Conservation (phyloP, 2,888 invertebrate genomes). For the Ceraclea dissimilis region DNA sequence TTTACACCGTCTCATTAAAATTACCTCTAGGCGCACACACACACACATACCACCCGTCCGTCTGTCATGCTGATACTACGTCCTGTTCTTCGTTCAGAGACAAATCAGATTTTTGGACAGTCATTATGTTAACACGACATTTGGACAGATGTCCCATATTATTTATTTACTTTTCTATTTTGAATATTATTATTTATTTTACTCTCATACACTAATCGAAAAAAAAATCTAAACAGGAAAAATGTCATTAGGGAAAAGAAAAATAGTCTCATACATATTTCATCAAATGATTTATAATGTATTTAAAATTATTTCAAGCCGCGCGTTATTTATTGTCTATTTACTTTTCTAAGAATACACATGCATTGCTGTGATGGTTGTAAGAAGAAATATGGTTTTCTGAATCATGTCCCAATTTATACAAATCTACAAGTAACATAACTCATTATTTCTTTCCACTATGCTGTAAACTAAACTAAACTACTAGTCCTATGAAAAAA, state of each 20-base stretch:
- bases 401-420: no score
- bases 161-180: neutral
- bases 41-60: constrained; percentile 5
- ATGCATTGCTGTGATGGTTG: no score
- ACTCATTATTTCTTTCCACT: no score
- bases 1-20: neutral
- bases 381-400: no score
- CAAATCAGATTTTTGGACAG: constrained; percentile 19
- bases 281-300: neutral
- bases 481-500: no score
- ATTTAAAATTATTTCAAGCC: neutral
- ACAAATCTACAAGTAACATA: no score
- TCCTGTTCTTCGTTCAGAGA: constrained; percentile 17
- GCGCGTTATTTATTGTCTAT: no score
- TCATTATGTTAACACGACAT: constrained; percentile 26
- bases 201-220: neutral
- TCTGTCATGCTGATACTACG: constrained; percentile 16
- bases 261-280: neutral
- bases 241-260: neutral
- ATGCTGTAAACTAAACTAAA: no score
- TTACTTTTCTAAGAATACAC: no score
- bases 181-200: neutral
- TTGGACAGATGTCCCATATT: constrained; percentile 20
- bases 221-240: neutral
- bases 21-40: neutral